Percentiles rank a stretch among this genome's conserved stretches.
Evolutionary conservation across 1,140 invertebrate species (phyloP).

Genomic region (Periplaneta americana): DNA sequence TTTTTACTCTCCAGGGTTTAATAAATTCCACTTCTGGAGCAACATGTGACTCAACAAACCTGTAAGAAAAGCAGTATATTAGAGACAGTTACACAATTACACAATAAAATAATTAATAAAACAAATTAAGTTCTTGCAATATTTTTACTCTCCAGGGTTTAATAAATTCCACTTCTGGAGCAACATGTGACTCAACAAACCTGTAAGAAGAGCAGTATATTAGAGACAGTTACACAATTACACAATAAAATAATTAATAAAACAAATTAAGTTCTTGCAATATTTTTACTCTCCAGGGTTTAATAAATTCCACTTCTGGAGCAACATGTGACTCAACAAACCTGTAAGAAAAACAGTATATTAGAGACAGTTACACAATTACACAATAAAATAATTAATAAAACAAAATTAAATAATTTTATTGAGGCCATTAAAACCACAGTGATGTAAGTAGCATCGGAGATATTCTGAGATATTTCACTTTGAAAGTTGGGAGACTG

Average conservation of each 20-base stretch:
- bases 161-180: constrained; percentile 53
- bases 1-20: constrained; percentile 66
- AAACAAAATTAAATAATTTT: no score
- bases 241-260: not conserved
- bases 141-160: constrained; percentile 71
- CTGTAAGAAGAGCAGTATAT: no score
- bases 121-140: constrained; percentile 54
- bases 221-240: no score
- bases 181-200: constrained; percentile 50
- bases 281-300: constrained; percentile 69
- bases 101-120: not conserved
- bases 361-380: no score
- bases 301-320: constrained; percentile 55
- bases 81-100: no score
- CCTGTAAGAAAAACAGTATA: no score
- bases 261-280: constrained; percentile 54
- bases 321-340: constrained; percentile 50
- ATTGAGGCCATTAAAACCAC: no score
- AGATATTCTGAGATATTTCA: no score
- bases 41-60: constrained; percentile 50
- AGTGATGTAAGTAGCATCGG: no score
- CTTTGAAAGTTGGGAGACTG: no score
- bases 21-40: constrained; percentile 54
- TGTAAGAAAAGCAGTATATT: no score
- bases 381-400: not conserved